Conservation (phyloP, 2,113 vertebrate species). For the Rhagologus leucostigma region DNA sequence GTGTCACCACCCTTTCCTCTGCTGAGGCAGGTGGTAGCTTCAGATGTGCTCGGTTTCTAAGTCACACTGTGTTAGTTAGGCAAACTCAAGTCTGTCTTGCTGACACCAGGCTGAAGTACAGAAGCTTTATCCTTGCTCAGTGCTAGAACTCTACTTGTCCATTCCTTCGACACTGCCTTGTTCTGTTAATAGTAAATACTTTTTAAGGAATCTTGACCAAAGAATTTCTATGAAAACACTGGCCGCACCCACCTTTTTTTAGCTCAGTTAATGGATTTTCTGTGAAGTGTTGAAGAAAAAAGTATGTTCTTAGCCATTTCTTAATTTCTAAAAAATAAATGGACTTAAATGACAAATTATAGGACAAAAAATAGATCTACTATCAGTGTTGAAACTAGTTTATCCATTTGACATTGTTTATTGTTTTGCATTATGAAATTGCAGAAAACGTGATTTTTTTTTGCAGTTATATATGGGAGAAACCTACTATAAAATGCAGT, state of each 20-base stretch:
- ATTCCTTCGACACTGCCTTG: fast-evolving
- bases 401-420: not conserved
- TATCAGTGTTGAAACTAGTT: not conserved
- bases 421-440: not conserved
- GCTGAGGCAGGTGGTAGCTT: not conserved
- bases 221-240: not conserved
- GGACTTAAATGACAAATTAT: not conserved
- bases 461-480: not conserved
- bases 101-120: not conserved
- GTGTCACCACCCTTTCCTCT: not conserved
- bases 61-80: not conserved
- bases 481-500: not conserved
- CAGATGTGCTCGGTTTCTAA: not conserved
- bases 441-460: not conserved
- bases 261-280: not conserved
- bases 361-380: not conserved
- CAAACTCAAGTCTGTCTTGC: not conserved
- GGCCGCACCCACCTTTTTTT: not conserved
- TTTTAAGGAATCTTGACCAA: not conserved
- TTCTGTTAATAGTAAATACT: not conserved
- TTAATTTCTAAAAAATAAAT: not conserved
- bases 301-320: not conserved
- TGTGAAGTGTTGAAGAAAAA: not conserved
- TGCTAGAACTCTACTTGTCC: not conserved
- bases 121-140: not conserved